Evolutionary conservation across 2,113 vertebrate genomes (phyloP), one percentile per base, ranked within the genome.

Genomic region (Pyrgilauda ruficollis): DNA sequence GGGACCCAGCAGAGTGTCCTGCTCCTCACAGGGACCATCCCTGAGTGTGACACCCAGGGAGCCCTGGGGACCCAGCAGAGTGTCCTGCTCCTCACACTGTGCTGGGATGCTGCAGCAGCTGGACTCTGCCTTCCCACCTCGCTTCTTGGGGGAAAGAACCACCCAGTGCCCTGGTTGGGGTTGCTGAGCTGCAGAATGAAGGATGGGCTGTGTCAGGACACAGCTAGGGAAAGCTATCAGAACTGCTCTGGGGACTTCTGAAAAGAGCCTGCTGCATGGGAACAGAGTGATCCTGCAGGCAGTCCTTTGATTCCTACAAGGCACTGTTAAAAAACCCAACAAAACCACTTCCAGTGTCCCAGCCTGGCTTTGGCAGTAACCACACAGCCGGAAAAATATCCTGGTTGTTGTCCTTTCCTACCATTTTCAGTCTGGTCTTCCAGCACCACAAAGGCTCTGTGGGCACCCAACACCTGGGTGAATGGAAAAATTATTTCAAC

Each of bases 111-210:
- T 52, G 56, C 75, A 31, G 56, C 41, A 39, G 37, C 43, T 20
- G n/a, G 26, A 8, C 35, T 55, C 50, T 27, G 66, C 28, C 3
- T 9, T 46, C 33, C 58, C 30, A 3, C 24, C 50, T n/a, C 13
- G 13, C 7, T 41, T 49, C 61, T 0, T 0, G 3, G 30, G n/a
- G 17, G 5, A 80, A 78, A 26, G 3, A 76, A 75, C 6, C 35
- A 5, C 11, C 16, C 8, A 8, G 43, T 1, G 18, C 30, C 0
- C 0, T n/a, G 52, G 18, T 24, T 61, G 15, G 24, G 61, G 39
- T 41, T 41, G 39, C 46, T 24, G 14, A 12, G 23, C 11, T 53
- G 52, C 26, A 70, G 35, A 44, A 27, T 0, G 43, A 84, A 47
- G 41, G 18, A 20, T 11, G 2, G 7, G 70, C 47, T 70, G 46